A percentile compares a stretch with the other conserved stretches of the same genome.
phyloP scores from a whole-genome alignment of 2,888 invertebrate species.

The Eilema griseolum region DNA sequence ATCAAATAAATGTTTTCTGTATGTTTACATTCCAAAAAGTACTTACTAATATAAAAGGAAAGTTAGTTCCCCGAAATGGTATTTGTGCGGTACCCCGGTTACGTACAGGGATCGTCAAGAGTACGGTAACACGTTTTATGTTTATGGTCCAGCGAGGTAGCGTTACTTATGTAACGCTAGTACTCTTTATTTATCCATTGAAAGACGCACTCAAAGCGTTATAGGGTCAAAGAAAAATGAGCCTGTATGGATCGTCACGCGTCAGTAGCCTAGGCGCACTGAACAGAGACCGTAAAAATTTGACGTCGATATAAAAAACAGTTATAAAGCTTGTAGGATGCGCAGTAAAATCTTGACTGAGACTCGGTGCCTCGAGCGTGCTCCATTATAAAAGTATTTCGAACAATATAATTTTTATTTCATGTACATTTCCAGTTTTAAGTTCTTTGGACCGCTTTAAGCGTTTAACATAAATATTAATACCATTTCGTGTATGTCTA shows the following conservation, averaged over 20 bases:
- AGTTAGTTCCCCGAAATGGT: conserved; percentile 65
- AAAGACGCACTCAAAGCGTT: conserved; percentile 47
- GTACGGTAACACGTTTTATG: conserved; percentile 68
- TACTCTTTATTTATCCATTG: conserved; percentile 60
- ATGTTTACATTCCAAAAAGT: conserved; percentile 60
- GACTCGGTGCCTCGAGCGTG: conserved; percentile 40
- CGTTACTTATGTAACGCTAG: conserved; percentile 63
- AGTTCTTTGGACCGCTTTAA: conserved; percentile 42
- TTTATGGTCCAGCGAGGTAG: conserved; percentile 65
- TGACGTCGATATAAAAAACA: conserved; percentile 64
- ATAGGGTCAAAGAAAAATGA: conserved; percentile 52
- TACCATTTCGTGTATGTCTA: conserved; percentile 42
- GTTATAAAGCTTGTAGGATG: conserved; percentile 64
- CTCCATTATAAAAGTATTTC: conserved; percentile 53
- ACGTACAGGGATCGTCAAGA: conserved; percentile 56
- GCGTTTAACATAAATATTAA: conserved; percentile 50
- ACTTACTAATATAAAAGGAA: conserved; percentile 60
- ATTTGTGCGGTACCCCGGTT: conserved; percentile 56
- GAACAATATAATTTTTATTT: conserved; percentile 56
- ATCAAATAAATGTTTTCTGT: conserved; percentile 60
- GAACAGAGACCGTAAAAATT: conserved; percentile 56
- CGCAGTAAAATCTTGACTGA: conserved; percentile 64
- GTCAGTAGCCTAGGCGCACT: conserved; percentile 46
- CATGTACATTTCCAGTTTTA: conserved; percentile 38
- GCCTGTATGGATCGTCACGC: conserved; percentile 33